Conservation (phyloP, 2,888 invertebrate genomes). For the Agriopis marginaria region DNA sequence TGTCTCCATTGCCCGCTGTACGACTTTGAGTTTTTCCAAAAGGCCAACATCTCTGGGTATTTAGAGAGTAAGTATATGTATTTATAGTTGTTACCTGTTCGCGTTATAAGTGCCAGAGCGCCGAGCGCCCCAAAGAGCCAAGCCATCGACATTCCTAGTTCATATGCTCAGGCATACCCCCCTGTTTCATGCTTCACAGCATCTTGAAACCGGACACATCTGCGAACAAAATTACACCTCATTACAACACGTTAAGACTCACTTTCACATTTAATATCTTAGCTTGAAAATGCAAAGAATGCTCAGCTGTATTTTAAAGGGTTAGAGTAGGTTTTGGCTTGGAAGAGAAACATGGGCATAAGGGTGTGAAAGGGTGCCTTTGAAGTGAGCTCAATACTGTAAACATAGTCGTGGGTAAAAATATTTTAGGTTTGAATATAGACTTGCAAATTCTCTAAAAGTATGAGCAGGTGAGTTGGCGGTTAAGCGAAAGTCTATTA, state of each 20-base stretch:
- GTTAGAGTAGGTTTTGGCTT: conserved; percentile 25
- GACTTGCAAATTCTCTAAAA: not conserved
- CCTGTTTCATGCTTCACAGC: conserved; percentile 65
- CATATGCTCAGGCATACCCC: conserved; percentile 71
- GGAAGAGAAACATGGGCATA: conserved; percentile 26
- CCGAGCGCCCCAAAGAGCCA: conserved; percentile 73
- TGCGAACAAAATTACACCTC: conserved; percentile 64
- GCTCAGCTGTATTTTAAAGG: not conserved
- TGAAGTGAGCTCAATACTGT: conserved; percentile 44
- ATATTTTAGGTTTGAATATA: conserved; percentile 30
- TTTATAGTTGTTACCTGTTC: conserved; percentile 67
- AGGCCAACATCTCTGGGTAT: not conserved
- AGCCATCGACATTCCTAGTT: conserved; percentile 73
- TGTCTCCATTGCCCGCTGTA: no score
- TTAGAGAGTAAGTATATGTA: not conserved
- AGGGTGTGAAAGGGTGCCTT: conserved; percentile 42
- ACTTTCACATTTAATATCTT: conserved; percentile 24
- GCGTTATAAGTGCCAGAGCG: conserved; percentile 72
- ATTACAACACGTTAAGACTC: conserved; percentile 33
- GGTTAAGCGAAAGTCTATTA: no score
- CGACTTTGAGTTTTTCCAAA: no score
- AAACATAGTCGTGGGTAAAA: conserved; percentile 32
- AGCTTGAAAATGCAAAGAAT: not conserved
- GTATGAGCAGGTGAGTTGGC: no score
- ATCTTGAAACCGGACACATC: conserved; percentile 55